Evolutionary conservation across 2,797 vertebrate species (phyloP), one percentile per base, ranked within the genome.

Genomic region (Alcedo quadribrachys): DNA sequence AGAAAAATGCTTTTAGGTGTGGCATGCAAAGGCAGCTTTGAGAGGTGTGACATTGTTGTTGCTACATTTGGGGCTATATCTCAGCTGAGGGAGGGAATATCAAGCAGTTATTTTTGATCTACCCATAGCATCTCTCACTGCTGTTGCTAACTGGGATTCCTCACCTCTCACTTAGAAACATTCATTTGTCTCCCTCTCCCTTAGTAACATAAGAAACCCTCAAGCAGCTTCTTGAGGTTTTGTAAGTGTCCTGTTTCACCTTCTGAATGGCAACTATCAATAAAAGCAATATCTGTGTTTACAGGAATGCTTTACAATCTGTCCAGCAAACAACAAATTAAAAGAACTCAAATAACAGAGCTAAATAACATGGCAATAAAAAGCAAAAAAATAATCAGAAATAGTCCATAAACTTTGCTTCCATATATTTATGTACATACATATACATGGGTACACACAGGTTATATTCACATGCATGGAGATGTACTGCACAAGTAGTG

Each of bases 131-230:
- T 85, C 46, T 84, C 93, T 78, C 67, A 45, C 62, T 90, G 35
- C 28, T 70, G 18, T 57, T 91, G 30, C 53, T 92, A 76, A 63
- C 43, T 69, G 63, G 21, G 4, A 76, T 90, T 96, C 77, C 70
- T 93, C 82, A 68, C n/a, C 11, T 90, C 77, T 88, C 28, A 37
- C 50, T 94, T 67, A 77, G 54, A 95, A 93, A 74, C 43, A 73
- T 18, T 62, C 16, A 60, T 74, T 58, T 83, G 18, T 63, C 20
- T 70, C 21, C 25, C 8, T 81, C n/a, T 74, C 21, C 54, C 13
- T 62, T 21, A 4, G n/a, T 68, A 85, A 70, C 19, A 35, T 12
- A 58, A 7, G 21, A 81, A 95, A 90, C 51, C 15, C 25, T 79
- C 32, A 46, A 15, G 30, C 10, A 70, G 66, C 18, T 65, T 4